Evolutionary conservation across 2,888 invertebrate genomes (phyloP).

Genomic region (Drosophila cyrtoloma): DNA sequence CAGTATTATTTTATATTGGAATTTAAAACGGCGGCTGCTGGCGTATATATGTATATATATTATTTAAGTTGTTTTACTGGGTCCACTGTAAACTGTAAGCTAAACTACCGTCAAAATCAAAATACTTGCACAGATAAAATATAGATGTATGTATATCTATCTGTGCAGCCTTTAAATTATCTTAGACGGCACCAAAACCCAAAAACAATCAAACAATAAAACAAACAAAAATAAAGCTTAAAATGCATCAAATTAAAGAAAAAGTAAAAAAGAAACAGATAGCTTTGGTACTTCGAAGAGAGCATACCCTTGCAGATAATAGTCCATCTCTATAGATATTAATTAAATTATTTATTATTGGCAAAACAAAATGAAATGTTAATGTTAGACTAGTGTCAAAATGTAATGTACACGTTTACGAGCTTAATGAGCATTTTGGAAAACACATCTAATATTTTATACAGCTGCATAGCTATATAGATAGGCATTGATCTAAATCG

Average conservation of each 20-base stretch:
- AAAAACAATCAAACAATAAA: background rate
- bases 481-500: background rate
- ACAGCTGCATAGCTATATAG: background rate
- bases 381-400: background rate
- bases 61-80: background rate
- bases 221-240: background rate
- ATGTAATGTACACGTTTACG: background rate
- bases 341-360: no score
- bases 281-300: background rate
- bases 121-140: conserved; percentile 14
- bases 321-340: background rate
- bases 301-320: background rate
- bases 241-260: conserved; percentile 3
- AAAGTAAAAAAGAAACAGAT: background rate
- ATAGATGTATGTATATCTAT: background rate
- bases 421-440: background rate
- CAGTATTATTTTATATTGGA: conserved; percentile 42
- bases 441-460: background rate
- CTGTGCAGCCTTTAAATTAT: conserved; percentile 35
- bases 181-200: conserved; percentile 1
- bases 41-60: background rate
- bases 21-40: conserved; percentile 34
- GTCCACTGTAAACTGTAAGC: background rate
- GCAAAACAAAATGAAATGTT: background rate
- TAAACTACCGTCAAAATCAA: conserved; percentile 45